Evolutionary conservation across 2,888 invertebrate species (phyloP).

Genomic region (Sesia apiformis): DNA sequence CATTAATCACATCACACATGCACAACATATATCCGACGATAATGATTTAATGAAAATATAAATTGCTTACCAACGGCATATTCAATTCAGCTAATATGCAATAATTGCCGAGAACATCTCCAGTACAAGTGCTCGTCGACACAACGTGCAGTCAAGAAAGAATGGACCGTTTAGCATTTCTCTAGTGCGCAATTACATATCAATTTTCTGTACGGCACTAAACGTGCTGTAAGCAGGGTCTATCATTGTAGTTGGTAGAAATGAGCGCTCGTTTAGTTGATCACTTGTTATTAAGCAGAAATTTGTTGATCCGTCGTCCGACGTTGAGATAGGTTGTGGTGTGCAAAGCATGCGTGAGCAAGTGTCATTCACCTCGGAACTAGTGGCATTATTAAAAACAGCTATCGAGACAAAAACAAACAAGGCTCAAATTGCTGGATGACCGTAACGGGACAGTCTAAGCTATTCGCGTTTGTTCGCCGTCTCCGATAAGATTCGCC

Average conservation of each 20-base stretch:
- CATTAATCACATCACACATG: slow-evolving; percentile 47
- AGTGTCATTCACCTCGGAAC: slow-evolving; percentile 15
- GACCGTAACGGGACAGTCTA: slow-evolving; percentile 39
- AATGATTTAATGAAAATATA: slow-evolving; percentile 43
- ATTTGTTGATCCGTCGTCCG: slow-evolving; percentile 24
- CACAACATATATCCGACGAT: slow-evolving; percentile 32
- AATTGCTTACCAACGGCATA: slow-evolving; percentile 25
- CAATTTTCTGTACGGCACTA: slow-evolving; percentile 50
- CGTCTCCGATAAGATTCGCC: slow-evolving; percentile 47
- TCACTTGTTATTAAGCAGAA: slow-evolving; percentile 32
- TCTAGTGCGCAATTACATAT: slow-evolving; percentile 56
- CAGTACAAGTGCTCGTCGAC: slow-evolving; percentile 22
- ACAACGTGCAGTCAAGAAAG: slow-evolving; percentile 41
- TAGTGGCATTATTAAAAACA: slow-evolving; percentile 5
- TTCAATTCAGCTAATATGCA: slow-evolving; percentile 59
- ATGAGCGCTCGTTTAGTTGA: slow-evolving; percentile 19
- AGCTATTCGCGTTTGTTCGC: slow-evolving; percentile 17
- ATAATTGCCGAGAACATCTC: slow-evolving; percentile 41
- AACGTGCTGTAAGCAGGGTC: slow-evolving; percentile 30
- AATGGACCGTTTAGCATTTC: slow-evolving; percentile 52
- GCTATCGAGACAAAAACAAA: slow-evolving; percentile 31
- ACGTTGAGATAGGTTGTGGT: slow-evolving; percentile 21
- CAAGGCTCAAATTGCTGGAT: slow-evolving; percentile 38
- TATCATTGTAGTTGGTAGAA: slow-evolving; percentile 11
- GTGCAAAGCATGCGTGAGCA: slow-evolving; percentile 5